Evolutionary conservation across 1,140 invertebrate species (phyloP), one percentile per base, ranked within the genome.

Genomic region (Panagrolaimus sp.): DNA sequence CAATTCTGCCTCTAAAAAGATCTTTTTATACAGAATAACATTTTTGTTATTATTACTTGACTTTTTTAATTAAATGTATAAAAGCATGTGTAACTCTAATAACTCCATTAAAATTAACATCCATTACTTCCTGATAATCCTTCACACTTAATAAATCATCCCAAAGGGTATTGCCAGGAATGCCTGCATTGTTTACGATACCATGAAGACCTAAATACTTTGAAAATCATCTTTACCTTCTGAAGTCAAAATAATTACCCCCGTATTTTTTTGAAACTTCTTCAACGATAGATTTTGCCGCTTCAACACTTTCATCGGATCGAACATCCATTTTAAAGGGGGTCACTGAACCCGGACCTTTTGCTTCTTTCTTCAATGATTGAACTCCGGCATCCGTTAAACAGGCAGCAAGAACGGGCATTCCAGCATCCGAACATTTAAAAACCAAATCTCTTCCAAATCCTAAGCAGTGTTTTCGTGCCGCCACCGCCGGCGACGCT

Each of bases 151-250:
- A 55, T 28, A 72, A 75, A 58, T 78, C 76, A 45, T 75, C 73
- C 12, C 68, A 46, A 12, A 70, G 44, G 17, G 68, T 48, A 12
- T 72, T 68, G 28, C 76, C 76, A 12, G 63, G 63, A 14, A 78
- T 73, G 46, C 76, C 76, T 15, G 76, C 76, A 48, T 78, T 78
- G 69, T 78, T 78, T 15, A 75, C 74, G 24, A 75, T 43, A 4
- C 68, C 75, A 47, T 72, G 67, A 3, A 76, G 47, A n/a, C 71
- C 74, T 76, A 17, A 38, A 38, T 4, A 4, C 7, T 38, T 38
- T 38, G 2, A 38, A 4, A 4, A 2, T 4, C 32, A 38, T 7
- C 7, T 38, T 4, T 38, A 38, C 7, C 17, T 21, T 21, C 17
- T 26, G 14, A 52, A 26, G 10, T 1, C 12, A 17, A 58, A 58